Evolutionary conservation across 1,140 invertebrate species (phyloP).

Genomic region (Leptopilina boulardi): DNA sequence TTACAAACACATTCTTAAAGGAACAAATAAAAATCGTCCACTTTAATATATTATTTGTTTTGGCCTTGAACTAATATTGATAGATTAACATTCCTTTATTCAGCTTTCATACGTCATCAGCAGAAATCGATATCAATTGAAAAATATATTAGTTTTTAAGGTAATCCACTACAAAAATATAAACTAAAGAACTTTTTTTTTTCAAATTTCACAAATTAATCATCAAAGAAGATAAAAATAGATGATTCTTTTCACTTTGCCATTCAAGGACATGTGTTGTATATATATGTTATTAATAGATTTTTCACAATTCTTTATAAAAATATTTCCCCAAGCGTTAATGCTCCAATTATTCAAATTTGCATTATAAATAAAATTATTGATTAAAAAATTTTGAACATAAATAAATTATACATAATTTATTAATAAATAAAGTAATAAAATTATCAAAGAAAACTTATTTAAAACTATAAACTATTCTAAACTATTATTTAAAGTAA

Average conservation of each 20-base stretch:
- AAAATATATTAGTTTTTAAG: slow-evolving; percentile 10
- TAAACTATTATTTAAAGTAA: background rate
- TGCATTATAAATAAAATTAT: no score
- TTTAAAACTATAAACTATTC: no score
- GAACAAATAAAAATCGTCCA: background rate
- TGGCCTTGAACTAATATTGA: slow-evolving; percentile 3
- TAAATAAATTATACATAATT: no score
- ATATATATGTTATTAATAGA: background rate
- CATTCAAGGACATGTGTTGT: background rate
- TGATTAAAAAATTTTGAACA: no score
- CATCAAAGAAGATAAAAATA: background rate
- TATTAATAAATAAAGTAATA: no score
- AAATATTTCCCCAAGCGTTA: no score
- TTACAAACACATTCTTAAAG: background rate
- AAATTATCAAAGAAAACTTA: no score
- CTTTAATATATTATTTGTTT: background rate
- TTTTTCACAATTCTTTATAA: background rate
- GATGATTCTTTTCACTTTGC: background rate
- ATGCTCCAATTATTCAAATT: no score
- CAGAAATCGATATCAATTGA: slow-evolving; percentile 3
- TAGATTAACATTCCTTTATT: slow-evolving; percentile 12
- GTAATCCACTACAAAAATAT: background rate
- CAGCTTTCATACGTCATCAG: background rate
- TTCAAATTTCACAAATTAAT: background rate
- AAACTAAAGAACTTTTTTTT: background rate